Base-by-base conservation (phyloP, 2,888 invertebrate genomes). In the Ernsta delagoae region DNA sequence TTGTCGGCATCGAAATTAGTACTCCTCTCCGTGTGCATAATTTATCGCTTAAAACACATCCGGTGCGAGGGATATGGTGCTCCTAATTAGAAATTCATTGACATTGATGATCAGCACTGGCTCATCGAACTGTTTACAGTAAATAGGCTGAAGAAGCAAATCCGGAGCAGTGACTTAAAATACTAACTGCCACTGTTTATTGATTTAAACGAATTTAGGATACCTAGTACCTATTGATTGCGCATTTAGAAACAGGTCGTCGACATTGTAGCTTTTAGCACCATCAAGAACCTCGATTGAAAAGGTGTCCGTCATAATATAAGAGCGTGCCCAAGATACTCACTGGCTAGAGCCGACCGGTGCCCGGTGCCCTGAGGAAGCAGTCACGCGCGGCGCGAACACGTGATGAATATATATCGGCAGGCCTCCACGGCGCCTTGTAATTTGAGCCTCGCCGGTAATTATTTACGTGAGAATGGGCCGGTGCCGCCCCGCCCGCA, bases 1-100 rank as follows among this genome's bases (percentile, higher is more conserved):
- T 92, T 90, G 92, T 91, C 90, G 92, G 92, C 89, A 90, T 90
- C 91, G 84, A 91, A 92, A 92, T 93, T 91, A 92, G 88, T 93
- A 90, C 89, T 90, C 84, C 83, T 86, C 86, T 83, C 82, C 70
- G 83, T 86, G 88, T 88, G 87, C 87, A 91, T 92, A 92, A 92
- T 92, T 92, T 91, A 92, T 92, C 88, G 68, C 65, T 89, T 86
- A 83, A 76, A 81, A 83, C 82, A 83, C 86, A 90, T 89, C 90
- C 90, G 87, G 86, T 78, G 82, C 79, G 81, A 70, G 81, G 81
- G 78, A 77, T 81, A 85, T 83, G 79, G 86, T 89, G 80, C 64
- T 59, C 83, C 87, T 90, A 89, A 92, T 91, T 88, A 88, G 83
- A 79, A 83, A 85, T 86, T 88, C 85, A 90, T 88, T 85, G 85